Base-by-base conservation (phyloP, 2,888 invertebrate genomes). In the Chydorus sphaericus region DNA sequence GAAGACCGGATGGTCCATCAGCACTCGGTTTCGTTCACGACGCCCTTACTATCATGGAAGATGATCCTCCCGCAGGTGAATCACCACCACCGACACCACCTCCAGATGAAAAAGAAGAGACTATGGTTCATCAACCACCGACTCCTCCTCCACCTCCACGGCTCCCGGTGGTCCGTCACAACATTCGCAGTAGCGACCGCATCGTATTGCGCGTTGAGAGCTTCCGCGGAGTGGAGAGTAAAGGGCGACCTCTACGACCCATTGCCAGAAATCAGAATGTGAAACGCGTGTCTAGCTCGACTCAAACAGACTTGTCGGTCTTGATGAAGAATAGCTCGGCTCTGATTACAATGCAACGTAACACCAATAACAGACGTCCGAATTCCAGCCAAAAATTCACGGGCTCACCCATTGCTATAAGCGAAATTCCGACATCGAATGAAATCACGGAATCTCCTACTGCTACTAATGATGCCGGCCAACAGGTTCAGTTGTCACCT, bases 221-320 rank as follows among this genome's bases (percentile, higher is more conserved):
- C 52, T 52, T 52, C 33, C 52, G 52, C 36, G 26, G 23, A 1
- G 10, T 33, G 33, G 36, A 31, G 37, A 8, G 20, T 20, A 29
- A 11, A 23, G 26, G 28, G 18, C 44, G 44, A 14, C 44, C 44
- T 8, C n/a, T n/a, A n/a, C 44, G 28, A 14, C 44, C 44, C 4
- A n/a, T 44, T 8, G 33, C 33, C 26, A 23, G 44, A 28, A 44
- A 44, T 28, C 23, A 44, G 20, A 51, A 51, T 18, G 52, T 52
- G n/a, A 52, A 57, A 53, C 30, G 57, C 20, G 48, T 33, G 14
- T 57, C 57, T 3, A 57, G 57, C 31, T 37, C 48, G 28, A 57
- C 57, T n/a, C 57, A 57, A 44, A 57, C 57, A n/a, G 57, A 57
- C 5, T 30, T 57, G 44, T 36, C 56, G 8, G 50, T 48, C 4